Percentiles rank a stretch among this genome's conserved stretches.
Evolutionary conservation across 2,888 invertebrate genomes (phyloP).

Genomic region (Idaea biselata): DNA sequence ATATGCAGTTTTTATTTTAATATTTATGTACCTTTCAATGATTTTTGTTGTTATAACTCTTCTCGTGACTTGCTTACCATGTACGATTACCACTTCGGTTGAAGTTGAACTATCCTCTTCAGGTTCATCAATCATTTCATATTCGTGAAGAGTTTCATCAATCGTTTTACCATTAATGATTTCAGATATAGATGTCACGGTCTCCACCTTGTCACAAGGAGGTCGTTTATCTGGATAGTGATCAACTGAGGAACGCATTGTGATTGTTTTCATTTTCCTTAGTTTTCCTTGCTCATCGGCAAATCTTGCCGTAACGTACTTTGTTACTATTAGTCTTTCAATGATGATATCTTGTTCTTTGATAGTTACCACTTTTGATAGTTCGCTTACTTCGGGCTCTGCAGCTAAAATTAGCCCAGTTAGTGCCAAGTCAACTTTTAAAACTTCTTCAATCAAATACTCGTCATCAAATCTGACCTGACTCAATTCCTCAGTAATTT

Average conservation of each 20-base stretch:
- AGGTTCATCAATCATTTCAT: conserved; percentile 8
- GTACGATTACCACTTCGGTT: not conserved
- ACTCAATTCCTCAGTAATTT: conserved; percentile 2
- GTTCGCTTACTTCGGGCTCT: conserved; percentile 30
- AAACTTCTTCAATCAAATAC: conserved; percentile 8
- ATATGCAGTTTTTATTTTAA: not conserved
- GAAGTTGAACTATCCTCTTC: conserved; percentile 1
- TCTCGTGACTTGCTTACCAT: conserved; percentile 7
- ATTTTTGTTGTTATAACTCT: not conserved
- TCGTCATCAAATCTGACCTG: conserved; percentile 7
- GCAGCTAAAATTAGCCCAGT: conserved; percentile 10
- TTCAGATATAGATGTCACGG: conserved; percentile 27
- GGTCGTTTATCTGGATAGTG: conserved; percentile 26
- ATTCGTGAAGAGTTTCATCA: conserved; percentile 8
- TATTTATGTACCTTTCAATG: conserved; percentile 4
- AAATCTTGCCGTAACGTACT: conserved; percentile 30
- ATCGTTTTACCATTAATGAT: conserved; percentile 12
- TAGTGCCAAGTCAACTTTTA: conserved; percentile 8
- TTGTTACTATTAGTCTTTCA: conserved; percentile 29
- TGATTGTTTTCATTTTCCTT: conserved; percentile 31
- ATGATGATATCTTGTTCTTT: conserved; percentile 20
- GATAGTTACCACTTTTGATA: conserved; percentile 26
- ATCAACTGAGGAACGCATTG: conserved; percentile 28
- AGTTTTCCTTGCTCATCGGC: conserved; percentile 22
- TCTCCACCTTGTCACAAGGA: conserved; percentile 20